Evolutionary conservation across 2,113 vertebrate genomes (phyloP).

Genomic region (Suncus etruscus): DNA sequence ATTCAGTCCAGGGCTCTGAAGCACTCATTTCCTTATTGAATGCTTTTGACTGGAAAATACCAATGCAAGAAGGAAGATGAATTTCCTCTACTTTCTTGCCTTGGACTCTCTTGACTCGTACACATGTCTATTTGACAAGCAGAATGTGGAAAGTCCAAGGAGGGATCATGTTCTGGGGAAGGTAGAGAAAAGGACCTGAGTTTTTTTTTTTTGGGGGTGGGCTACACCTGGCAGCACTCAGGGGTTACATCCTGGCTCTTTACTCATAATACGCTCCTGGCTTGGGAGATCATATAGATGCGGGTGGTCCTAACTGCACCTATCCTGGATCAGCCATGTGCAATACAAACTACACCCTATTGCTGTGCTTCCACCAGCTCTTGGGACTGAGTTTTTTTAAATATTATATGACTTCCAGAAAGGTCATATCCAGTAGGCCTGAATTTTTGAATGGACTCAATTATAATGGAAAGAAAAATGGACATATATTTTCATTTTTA

Average conservation of each 20-base stretch:
- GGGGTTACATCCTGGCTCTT: too few relatives aligned
- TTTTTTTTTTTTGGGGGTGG: background rate
- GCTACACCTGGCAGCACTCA: too few relatives aligned
- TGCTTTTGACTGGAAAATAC: background rate
- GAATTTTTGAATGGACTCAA: background rate
- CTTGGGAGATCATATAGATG: too few relatives aligned
- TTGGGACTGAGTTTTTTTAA: background rate
- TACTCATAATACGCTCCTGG: too few relatives aligned
- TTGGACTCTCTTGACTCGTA: background rate
- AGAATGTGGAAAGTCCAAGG: background rate
- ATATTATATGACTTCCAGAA: background rate
- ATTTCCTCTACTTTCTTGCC: background rate
- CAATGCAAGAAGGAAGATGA: background rate
- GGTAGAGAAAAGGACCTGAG: too few relatives aligned
- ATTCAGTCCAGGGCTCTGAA: background rate
- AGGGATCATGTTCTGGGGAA: background rate
- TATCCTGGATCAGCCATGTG: too few relatives aligned
- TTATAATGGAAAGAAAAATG: background rate
- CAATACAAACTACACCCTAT: too few relatives aligned
- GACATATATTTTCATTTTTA: conserved; percentile 27
- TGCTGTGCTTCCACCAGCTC: too few relatives aligned
- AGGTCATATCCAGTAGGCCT: background rate
- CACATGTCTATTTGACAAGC: background rate
- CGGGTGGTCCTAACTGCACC: too few relatives aligned
- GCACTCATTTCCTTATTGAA: background rate